Evolutionary conservation across 2,797 vertebrate species (phyloP).

Genomic region (Hydrophis major): DNA sequence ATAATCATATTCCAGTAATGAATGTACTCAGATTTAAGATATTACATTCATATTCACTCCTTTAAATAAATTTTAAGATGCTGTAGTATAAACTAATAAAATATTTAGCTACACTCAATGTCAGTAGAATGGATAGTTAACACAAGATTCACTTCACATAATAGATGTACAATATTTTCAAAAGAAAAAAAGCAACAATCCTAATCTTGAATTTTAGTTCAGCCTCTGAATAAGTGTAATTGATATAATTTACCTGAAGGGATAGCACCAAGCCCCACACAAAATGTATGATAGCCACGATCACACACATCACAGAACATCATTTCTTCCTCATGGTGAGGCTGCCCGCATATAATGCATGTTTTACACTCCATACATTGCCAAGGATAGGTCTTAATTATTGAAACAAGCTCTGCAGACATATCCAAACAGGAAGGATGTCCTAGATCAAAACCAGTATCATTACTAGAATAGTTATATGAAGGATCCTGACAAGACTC

Average conservation of each 20-base stretch:
- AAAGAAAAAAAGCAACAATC: neutral
- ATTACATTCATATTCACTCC: neutral
- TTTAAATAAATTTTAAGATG: neutral
- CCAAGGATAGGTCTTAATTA: constrained; percentile 97
- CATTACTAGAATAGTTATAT: constrained; percentile 59
- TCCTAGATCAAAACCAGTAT: constrained; percentile 79
- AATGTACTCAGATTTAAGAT: neutral
- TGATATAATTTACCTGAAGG: constrained; percentile 84
- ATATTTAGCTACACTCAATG: neutral
- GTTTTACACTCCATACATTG: constrained; percentile 99
- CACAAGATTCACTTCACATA: neutral
- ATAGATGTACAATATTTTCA: neutral
- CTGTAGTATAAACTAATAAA: neutral
- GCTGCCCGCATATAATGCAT: constrained; percentile 93
- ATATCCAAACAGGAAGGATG: constrained; percentile 98
- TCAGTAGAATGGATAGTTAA: neutral
- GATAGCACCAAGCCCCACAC: constrained; percentile 92
- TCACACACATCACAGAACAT: constrained; percentile 99
- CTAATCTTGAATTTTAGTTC: neutral
- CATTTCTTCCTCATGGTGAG: constrained; percentile 98
- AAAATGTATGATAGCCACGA: constrained; percentile 97
- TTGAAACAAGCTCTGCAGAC: constrained; percentile 84
- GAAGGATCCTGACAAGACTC: neutral
- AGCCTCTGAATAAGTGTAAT: constrained; percentile 11
- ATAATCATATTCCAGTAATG: neutral